Base-by-base conservation (phyloP, 2,797 vertebrate genomes). In the Anguilla marmorata region DNA sequence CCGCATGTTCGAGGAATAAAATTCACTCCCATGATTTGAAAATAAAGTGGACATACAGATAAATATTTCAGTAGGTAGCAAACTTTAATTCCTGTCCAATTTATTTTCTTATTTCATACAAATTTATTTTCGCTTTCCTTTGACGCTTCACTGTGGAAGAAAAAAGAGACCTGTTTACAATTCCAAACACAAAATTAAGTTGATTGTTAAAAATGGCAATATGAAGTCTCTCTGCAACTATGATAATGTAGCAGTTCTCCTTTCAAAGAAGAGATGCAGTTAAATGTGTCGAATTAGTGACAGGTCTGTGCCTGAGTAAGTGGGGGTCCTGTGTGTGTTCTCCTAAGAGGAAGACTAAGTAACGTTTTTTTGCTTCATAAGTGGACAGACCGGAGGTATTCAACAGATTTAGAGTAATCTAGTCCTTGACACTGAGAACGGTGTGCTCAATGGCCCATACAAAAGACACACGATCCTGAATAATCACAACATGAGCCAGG, bases 41-140 rank as follows among this genome's bases (percentile, higher is more conserved):
- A 41, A 37, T 33, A 37, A 76, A 33, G 72, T 19, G 33, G 37
- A 21, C 45, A 37, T 19, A 45, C 5, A 19, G 16, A 79, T 79
- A 19, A 79, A 41, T 79, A 79, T 79, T 79, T 79, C 41, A 79
- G 45, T 45, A 41, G 33, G 37, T 21, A 79, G 74, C 74, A 79
- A 79, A 79, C 33, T 21, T 33, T 45, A 45, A 79, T 45, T 79
- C 33, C 74, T 79, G 37, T 79, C 33, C 74, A 79, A 79, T 37
- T 79, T 9, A 72, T 72, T 33, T 33, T 72, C 69, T 79, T 45
- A 21, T 11, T 76, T 76, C 9, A 19, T 33, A 76, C 24, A 69
- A 69, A 76, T 37, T 3, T 19, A 72, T 33, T 37, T 76, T 76
- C 72, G 41, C 74, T 45, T 79, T 41, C 33, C 37, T 37, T 79